phyloP scores from a whole-genome alignment of 2,797 vertebrate species.

The Valencia hispanica region DNA sequence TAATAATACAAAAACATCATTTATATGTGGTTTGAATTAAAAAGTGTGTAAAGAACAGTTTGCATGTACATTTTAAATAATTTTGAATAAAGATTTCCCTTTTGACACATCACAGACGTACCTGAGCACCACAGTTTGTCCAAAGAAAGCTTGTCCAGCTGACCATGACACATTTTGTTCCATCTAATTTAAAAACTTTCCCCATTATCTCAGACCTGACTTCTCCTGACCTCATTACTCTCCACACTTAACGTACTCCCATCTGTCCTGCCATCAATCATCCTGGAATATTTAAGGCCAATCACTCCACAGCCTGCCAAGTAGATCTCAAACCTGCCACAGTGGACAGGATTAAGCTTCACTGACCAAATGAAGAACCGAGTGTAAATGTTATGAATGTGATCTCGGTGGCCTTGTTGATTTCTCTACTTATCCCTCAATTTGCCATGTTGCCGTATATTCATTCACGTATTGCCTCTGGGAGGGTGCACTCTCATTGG shows the following conservation, averaged over 20 bases:
- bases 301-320: slow-evolving; percentile 43
- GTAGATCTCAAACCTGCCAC: slow-evolving; percentile 60
- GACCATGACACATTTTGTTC: slow-evolving; percentile 38
- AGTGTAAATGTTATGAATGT: slow-evolving; percentile 35
- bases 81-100: not conserved
- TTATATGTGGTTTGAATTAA: not conserved
- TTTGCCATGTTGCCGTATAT: slow-evolving; percentile 26
- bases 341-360: slow-evolving; percentile 46
- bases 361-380: slow-evolving; percentile 56
- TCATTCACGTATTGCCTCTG: slow-evolving; percentile 28
- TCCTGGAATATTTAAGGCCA: slow-evolving; percentile 66
- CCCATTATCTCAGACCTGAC: slow-evolving; percentile 35
- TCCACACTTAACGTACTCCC: slow-evolving; percentile 32
- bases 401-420: slow-evolving; percentile 29
- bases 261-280: slow-evolving; percentile 63
- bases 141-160: slow-evolving; percentile 16
- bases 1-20: too few relatives aligned
- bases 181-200: slow-evolving; percentile 46
- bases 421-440: slow-evolving; percentile 35
- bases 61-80: not conserved
- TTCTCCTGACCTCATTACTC: slow-evolving; percentile 49
- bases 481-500: slow-evolving; percentile 27
- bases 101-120: not conserved
- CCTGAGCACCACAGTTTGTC: not conserved
- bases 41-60: not conserved